Evolutionary conservation across 1,140 invertebrate species (phyloP), one percentile per base, ranked within the genome.

Genomic region (Lepidurus arcticus): DNA sequence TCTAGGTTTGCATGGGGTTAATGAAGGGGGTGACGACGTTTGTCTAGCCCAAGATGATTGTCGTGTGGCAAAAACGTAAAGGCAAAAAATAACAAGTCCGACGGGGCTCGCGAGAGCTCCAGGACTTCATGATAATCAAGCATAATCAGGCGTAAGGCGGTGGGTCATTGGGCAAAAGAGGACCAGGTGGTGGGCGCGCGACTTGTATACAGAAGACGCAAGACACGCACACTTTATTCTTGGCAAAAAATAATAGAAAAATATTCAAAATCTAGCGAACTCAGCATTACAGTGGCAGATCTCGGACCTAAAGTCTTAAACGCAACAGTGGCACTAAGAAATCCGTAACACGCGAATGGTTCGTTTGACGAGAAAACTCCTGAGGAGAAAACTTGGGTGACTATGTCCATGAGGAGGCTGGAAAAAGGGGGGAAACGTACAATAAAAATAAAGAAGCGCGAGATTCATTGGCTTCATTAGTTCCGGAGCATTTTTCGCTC

Each of bases 101-200:
- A 65, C 21, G n/a, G 16, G 21, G 16, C 21, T 21, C 53, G 21
- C 53, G 10, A 47, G 45, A 47, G 45, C 45, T 47, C 45, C 45
- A 7, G 45, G 53, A 65, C 9, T 9, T 21, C 53, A 65, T 9
- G 53, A 65, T 65, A 65, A 65, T 65, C 53, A 65, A 65, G 53
- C 53, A 65, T 65, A 65, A 65, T 65, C 53, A 65, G 53, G 53
- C 53, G 53, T 65, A 65, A 65, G 53, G 53, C 53, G 53, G 53
- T 65, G 16, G 53, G 53, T 65, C 53, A 65, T 65, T 65, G 53
- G 53, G 53, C 53, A 65, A 65, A 65, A 65, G 53, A 13, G 53
- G 53, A 65, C 53, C 53, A 65, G 53, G 53, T 65, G 53, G 53
- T 65, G 53, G 53, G 53, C 53, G 53, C 53, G 53, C 53, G 53